Evolutionary conservation across 2,888 invertebrate species (phyloP).

Genomic region (Smittia aterrima): DNA sequence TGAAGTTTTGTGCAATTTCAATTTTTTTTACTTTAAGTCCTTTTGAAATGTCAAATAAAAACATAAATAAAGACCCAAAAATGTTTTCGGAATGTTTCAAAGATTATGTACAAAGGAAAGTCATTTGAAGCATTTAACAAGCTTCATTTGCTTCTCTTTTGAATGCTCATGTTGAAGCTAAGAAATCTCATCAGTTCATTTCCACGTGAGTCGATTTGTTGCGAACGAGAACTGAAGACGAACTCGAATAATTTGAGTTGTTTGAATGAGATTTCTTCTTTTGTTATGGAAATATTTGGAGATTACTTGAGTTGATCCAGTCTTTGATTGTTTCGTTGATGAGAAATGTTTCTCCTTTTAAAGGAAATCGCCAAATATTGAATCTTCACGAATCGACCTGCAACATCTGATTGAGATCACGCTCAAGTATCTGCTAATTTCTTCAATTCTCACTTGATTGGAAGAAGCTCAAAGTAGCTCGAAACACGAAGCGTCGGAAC

Average conservation of each 20-base stretch:
- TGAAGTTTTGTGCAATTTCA: slow-evolving; percentile 29
- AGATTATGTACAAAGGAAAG: slow-evolving; percentile 26
- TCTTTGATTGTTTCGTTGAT: no score
- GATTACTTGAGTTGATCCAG: background rate
- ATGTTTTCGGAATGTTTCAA: background rate
- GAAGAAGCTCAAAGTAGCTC: background rate
- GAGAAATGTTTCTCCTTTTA: no score
- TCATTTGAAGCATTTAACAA: slow-evolving; percentile 34
- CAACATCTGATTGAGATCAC: background rate
- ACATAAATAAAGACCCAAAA: background rate
- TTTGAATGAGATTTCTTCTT: slow-evolving; percentile 10
- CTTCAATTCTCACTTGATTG: background rate
- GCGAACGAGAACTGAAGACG: background rate
- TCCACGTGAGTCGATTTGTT: background rate
- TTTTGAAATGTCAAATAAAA: background rate
- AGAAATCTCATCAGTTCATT: slow-evolving; percentile 30
- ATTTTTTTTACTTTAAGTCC: slow-evolving; percentile 2
- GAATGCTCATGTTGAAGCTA: slow-evolving; percentile 28
- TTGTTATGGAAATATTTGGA: background rate
- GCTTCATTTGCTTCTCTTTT: slow-evolving; percentile 29
- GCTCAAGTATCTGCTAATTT: slow-evolving; percentile 6
- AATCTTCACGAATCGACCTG: background rate
- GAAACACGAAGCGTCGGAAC: background rate
- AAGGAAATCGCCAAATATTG: background rate
- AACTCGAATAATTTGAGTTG: slow-evolving; percentile 10